phyloP scores from a whole-genome alignment of 2,888 invertebrate genomes.

The Rugalucina vietnamica region DNA sequence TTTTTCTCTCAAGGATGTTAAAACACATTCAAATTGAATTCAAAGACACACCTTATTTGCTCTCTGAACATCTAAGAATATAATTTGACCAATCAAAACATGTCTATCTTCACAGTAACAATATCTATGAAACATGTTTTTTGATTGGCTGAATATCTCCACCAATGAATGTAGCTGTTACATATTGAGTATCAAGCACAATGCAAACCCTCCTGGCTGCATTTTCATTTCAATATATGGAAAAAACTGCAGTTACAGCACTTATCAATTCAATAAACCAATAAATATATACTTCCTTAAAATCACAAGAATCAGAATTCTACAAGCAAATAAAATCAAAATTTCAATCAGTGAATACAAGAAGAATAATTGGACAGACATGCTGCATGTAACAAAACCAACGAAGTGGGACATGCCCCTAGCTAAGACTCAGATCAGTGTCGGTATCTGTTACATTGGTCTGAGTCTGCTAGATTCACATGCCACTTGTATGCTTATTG shows the following conservation, averaged over 20 bases:
- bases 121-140: neutral
- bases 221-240: neutral
- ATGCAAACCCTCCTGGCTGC: neutral
- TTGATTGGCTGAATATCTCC: conserved; percentile 26
- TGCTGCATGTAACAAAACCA: too few species aligned
- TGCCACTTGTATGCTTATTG: too few species aligned
- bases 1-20: too few species aligned
- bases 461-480: too few species aligned
- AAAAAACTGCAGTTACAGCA: neutral
- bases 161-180: conserved; percentile 5
- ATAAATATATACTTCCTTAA: neutral
- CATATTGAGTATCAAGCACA: conserved; percentile 9
- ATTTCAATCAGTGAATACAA: too few species aligned
- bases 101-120: neutral
- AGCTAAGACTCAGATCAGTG: too few species aligned
- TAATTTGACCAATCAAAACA: conserved; percentile 1
- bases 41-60: too few species aligned
- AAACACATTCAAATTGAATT: too few species aligned
- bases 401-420: too few species aligned
- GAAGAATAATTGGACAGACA: too few species aligned
- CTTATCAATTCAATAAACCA: neutral
- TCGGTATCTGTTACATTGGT: too few species aligned
- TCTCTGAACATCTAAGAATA: too few species aligned
- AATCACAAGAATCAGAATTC: neutral
- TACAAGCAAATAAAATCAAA: neutral